Conservation (phyloP, 2,797 vertebrate species). For the Lemur catta region DNA sequence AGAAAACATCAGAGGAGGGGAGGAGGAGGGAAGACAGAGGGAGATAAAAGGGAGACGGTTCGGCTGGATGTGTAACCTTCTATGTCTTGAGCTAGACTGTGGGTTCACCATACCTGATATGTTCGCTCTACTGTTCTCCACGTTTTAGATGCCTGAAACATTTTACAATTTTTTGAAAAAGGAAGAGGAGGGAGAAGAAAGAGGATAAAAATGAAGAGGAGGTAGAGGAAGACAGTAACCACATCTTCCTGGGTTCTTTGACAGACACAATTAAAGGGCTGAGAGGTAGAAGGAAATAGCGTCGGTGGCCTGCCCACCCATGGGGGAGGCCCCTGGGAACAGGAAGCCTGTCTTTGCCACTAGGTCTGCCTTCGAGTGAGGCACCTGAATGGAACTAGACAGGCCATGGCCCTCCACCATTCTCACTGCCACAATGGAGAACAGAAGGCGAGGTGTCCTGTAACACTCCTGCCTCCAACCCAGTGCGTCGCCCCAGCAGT, state of each 20-base stretch:
- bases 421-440: background rate
- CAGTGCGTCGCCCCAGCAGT: too few relatives aligned
- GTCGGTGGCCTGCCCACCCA: background rate
- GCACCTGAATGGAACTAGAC: background rate
- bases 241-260: background rate
- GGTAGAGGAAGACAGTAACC: background rate
- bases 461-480: background rate
- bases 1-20: background rate
- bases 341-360: background rate
- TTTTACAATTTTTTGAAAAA: background rate
- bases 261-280: background rate
- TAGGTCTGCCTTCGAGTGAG: background rate
- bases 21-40: too few relatives aligned
- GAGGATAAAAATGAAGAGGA: background rate
- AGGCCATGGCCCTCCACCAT: fast-evolving
- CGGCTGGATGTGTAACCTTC: background rate
- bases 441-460: background rate
- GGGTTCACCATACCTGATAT: background rate
- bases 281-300: background rate
- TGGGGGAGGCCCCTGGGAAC: background rate
- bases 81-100: background rate
- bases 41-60: background rate
- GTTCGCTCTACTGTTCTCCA: background rate
- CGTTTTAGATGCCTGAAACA: background rate
- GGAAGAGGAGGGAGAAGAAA: background rate